Evolutionary conservation across 2,888 invertebrate species (phyloP), one percentile per base, ranked within the genome.

Genomic region (Hydroisotoma schaefferi): DNA sequence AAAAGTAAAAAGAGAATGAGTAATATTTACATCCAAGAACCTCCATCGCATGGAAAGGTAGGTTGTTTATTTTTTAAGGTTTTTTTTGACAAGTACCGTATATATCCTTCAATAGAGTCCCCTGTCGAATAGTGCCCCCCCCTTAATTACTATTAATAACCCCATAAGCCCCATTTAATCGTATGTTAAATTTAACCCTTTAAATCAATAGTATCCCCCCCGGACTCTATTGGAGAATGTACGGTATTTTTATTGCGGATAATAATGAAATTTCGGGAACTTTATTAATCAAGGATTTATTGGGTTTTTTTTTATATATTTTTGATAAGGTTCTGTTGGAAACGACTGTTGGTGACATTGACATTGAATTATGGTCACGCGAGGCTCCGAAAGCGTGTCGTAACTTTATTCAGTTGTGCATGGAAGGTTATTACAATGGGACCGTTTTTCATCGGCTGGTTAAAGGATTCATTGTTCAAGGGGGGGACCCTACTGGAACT

Each of bases 1-100:
- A n/a, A n/a, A n/a, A n/a, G n/a, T n/a, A n/a, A n/a, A n/a, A n/a
- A n/a, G 8, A 57, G 28, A 70, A 98, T 98, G 97, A 97, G 95
- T 83, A 97, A 90, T 74, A 92, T 97, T 77, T 98, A 98, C 75
- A 94, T 98, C 74, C 90, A 94, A 76, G 98, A 98, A 79, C 98
- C 98, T 12, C 92, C 93, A 10, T 92, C 97, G 0, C 83, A 86
- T 47, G 98, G 95, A 73, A 97, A 98, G 83, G 94, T 94, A 83
- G 20, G 33, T 8, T 10, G 40, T 40, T 4, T 18, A 20, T 5
- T 77, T 73, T 71, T 5, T 20, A 40, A 40, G 15, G 33, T 15
- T 10, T 33, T 33, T 33, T 15, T 55, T 18, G 38, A 43, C 59
- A 55, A 27, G 22, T 29, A 29, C 33, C 59, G 18, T 25, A 20